phyloP scores from a whole-genome alignment of 2,888 invertebrate genomes.

The Cancer borealis region DNA sequence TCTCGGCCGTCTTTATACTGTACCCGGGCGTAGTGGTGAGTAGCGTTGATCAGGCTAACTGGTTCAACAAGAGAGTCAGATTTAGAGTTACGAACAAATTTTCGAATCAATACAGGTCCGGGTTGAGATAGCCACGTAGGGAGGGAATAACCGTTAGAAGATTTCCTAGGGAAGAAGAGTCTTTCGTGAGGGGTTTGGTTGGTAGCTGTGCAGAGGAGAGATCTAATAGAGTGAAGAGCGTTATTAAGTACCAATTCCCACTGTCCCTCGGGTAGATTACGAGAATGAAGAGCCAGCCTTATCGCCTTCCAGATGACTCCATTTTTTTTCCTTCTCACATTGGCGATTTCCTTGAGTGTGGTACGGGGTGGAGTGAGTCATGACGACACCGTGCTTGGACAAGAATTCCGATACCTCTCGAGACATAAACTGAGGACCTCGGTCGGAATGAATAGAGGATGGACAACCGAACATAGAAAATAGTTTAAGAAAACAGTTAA shows the following conservation, averaged over 20 bases:
- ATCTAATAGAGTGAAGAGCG: slow-evolving; percentile 28
- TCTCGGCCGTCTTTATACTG: background rate
- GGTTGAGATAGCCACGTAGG: slow-evolving; percentile 8
- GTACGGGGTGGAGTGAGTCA: background rate
- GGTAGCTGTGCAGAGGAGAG: background rate
- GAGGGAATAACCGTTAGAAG: background rate
- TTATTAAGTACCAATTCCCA: slow-evolving; percentile 52
- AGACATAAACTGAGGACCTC: slow-evolving; percentile 49
- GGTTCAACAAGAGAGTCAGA: background rate
- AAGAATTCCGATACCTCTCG: background rate
- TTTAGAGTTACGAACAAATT: background rate
- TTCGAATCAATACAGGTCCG: background rate
- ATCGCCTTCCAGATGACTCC: slow-evolving; percentile 55
- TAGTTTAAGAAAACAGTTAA: background rate
- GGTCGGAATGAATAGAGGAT: background rate
- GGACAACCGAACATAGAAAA: slow-evolving; percentile 39
- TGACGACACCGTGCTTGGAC: background rate
- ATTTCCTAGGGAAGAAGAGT: slow-evolving; percentile 31
- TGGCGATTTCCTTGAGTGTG: slow-evolving; percentile 52
- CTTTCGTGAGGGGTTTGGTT: slow-evolving; percentile 57
- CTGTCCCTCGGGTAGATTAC: background rate
- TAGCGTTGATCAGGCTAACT: background rate
- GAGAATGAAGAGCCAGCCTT: slow-evolving; percentile 11
- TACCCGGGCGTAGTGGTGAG: background rate
- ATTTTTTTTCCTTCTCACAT: slow-evolving; percentile 16